Conservation (phyloP, 1,140 invertebrate species). For the Pseudomyrmex concolor region DNA sequence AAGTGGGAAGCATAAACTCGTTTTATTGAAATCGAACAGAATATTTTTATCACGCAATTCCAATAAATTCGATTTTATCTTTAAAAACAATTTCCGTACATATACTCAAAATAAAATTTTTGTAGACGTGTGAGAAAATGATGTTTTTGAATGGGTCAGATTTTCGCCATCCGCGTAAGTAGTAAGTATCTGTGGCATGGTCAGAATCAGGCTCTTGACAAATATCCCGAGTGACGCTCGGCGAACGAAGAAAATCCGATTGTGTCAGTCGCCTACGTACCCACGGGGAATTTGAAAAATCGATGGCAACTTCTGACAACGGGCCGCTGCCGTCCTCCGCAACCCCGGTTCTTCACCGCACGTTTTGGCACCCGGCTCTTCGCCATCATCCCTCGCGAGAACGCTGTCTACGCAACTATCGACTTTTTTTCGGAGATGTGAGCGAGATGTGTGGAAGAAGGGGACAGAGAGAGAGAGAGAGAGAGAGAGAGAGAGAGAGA, state of each 20-base stretch:
- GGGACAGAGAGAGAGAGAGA: background rate
- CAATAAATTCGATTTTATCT: no score
- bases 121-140: background rate
- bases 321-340: constrained; percentile 15
- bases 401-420: constrained; percentile 59
- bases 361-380: constrained; percentile 51
- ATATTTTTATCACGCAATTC: no score
- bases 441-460: background rate
- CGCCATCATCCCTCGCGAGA: constrained; percentile 24
- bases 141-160: background rate
- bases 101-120: background rate
- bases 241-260: constrained; percentile 57
- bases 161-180: constrained; percentile 12
- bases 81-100: no score
- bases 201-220: constrained; percentile 43
- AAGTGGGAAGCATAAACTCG: no score
- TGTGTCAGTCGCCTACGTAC: constrained; percentile 53
- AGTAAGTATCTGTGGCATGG: constrained; percentile 32
- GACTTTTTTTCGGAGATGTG: constrained; percentile 43
- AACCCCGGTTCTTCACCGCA: constrained; percentile 10
- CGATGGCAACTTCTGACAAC: constrained; percentile 56
- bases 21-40: no score
- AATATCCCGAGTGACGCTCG: constrained; percentile 55
- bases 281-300: constrained; percentile 59
- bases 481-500: background rate